Base-by-base conservation (phyloP, 2,113 vertebrate species). In the human (Homo sapiens) region DNA sequence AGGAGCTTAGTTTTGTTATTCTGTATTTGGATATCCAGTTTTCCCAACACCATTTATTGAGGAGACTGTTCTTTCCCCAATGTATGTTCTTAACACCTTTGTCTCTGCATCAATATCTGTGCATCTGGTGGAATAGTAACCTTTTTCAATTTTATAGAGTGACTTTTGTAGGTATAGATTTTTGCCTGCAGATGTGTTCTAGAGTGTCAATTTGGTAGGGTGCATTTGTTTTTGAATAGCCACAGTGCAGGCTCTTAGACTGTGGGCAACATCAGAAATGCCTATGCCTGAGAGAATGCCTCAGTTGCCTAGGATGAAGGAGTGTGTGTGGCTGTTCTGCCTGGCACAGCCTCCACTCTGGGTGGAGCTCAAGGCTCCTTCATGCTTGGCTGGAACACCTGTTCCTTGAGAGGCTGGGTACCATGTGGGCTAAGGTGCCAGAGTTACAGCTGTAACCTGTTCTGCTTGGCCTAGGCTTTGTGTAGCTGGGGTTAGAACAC, bases 401-500 rank as follows among this genome's bases (percentile, higher is more conserved):
- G 11, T 40, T 73, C 20, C 38, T 40, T 40, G 38, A 38, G 20
- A 38, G 38, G 22, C 20, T 20, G 11, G 22, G 11, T 6, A 40
- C 20, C 38, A 73, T 73, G 38, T 40, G 38, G 22, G 10, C 2
- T 73, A 40, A 18, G 38, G 2, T 40, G 38, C n/a, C 70, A 25
- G 4, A 23, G 70, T 73, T 40, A 22, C 10, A 38, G 22, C 10
- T 73, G 70, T 40, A 23, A 73, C 10, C 70, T 23, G 70, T 73
- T 40, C 22, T 38, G 20, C 38, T 40, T 38, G 70, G 38, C 38
- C 38, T 73, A 40, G 22, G 70, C n/a, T 73, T 72, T 43, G 70
- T 2, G 9, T 40, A 23, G 38, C 20, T 25, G 4, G 5, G 0
- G 9, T 40, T 13, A 25, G 70, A 12, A 11, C 4, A 40, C n/a